These are phyloP conservation scores for Phorcus lineatus DNA, from an alignment of 2,888 invertebrate species.

Conservation along the genomic window DNA sequence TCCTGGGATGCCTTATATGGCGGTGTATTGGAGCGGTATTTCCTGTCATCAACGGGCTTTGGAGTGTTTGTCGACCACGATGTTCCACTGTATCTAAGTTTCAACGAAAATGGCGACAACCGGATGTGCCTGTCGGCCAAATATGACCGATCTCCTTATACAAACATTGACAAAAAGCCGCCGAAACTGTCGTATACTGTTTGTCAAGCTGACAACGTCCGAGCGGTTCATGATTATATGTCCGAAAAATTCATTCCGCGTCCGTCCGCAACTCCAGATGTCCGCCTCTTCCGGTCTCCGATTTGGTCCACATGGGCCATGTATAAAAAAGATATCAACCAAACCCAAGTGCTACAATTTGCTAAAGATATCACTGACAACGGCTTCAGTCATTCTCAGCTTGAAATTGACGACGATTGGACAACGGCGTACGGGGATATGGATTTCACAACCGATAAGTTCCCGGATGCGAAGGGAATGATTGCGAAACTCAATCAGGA, in stretches of 20 bases:
- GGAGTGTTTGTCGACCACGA: constrained; percentile 82
- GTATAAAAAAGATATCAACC: constrained; percentile 83
- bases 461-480: constrained; percentile 82
- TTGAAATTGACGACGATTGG: constrained; percentile 90
- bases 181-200: constrained; percentile 45
- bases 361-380: constrained; percentile 56
- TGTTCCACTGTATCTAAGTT: constrained; percentile 86
- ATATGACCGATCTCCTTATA: constrained; percentile 57
- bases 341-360: constrained; percentile 73
- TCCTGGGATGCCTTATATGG: constrained; percentile 65
- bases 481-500: constrained; percentile 79
- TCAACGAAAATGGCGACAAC: constrained; percentile 79
- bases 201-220: constrained; percentile 52
- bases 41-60: constrained; percentile 83
- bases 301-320: constrained; percentile 94
- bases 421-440: constrained; percentile 90
- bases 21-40: constrained; percentile 76
- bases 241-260: constrained; percentile 80
- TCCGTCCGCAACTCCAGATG: constrained; percentile 82
- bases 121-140: constrained; percentile 56
- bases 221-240: constrained; percentile 72
- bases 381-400: constrained; percentile 62
- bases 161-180: constrained; percentile 34
- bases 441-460: constrained; percentile 83
- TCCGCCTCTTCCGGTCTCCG: constrained; percentile 85